A percentile compares a stretch with the other conserved stretches of the same genome.
phyloP scores from a whole-genome alignment of 2,888 invertebrate genomes.

The Elegia similella region DNA sequence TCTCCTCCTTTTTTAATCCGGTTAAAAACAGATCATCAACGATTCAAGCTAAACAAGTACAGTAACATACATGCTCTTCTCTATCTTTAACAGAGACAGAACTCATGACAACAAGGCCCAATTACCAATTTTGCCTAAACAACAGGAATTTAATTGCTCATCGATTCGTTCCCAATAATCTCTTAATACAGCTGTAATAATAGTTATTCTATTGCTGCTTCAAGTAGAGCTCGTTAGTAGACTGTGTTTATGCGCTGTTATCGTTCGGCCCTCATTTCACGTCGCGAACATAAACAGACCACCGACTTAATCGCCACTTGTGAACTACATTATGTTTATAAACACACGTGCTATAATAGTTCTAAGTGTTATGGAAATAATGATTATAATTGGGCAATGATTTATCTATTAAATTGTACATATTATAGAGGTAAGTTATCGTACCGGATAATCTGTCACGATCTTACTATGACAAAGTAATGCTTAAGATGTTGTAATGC shows the following conservation, averaged over 20 bases:
- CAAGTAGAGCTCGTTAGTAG: conserved; percentile 8
- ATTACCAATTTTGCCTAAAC: background rate
- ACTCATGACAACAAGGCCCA: too few species aligned
- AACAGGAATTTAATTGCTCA: too few species aligned
- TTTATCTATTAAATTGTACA: background rate
- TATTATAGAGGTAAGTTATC: background rate
- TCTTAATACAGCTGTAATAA: background rate
- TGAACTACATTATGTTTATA: conserved; percentile 11
- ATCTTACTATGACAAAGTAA: background rate
- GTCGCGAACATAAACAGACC: conserved; percentile 25
- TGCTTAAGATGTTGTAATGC: background rate
- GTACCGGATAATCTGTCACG: background rate
- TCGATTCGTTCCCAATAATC: too few species aligned
- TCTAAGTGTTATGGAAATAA: conserved; percentile 2
- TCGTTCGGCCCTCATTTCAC: conserved; percentile 25
- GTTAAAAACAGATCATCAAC: too few species aligned
- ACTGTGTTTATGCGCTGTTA: conserved; percentile 21
- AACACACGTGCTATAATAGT: conserved; percentile 2
- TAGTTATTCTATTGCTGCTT: conserved; percentile 12
- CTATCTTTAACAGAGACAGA: too few species aligned
- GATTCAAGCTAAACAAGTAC: too few species aligned
- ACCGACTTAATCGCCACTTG: conserved; percentile 21
- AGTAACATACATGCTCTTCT: too few species aligned
- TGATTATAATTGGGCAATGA: conserved; percentile 2
- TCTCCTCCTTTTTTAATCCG: too few species aligned